These are phyloP conservation scores for Pseudomyrmex flavicornis DNA, from an alignment of 1,140 invertebrate species.

Conservation along the genomic window DNA sequence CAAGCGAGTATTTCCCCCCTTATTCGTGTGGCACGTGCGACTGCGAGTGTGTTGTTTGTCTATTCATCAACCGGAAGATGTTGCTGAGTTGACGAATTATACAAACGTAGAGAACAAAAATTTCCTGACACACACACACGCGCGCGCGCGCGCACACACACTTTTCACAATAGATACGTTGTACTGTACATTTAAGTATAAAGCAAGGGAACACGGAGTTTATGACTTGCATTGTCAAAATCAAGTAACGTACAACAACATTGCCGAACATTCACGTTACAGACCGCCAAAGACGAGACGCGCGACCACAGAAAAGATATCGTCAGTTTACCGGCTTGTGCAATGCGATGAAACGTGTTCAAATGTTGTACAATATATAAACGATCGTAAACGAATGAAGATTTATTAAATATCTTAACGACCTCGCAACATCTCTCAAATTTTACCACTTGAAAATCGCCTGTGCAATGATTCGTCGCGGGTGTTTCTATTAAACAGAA, in stretches of 20 bases:
- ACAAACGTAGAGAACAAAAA: not conserved
- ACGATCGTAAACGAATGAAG: conserved; percentile 27
- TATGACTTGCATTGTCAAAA: conserved; percentile 25
- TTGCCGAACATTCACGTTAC: conserved; percentile 7
- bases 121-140: not conserved
- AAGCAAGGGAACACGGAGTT: conserved; percentile 28
- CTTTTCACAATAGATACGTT: not conserved
- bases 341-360: conserved; percentile 30
- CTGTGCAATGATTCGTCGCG: conserved; percentile 3
- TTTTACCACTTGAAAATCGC: conserved; percentile 49
- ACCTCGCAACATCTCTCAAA: not conserved
- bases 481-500: not conserved
- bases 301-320: conserved; percentile 1
- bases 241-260: conserved; percentile 21
- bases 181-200: conserved; percentile 23
- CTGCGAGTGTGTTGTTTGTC: conserved; percentile 56
- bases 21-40: conserved; percentile 43
- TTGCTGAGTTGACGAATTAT: conserved; percentile 19
- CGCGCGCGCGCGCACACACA: too few relatives aligned
- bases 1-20: conserved; percentile 1
- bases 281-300: conserved; percentile 17
- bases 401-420: conserved; percentile 53
- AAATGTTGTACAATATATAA: conserved; percentile 5
- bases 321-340: conserved; percentile 25
- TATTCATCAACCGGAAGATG: conserved; percentile 45